phyloP scores from a whole-genome alignment of 2,797 vertebrate species.

The Chloroceryle amazona region DNA sequence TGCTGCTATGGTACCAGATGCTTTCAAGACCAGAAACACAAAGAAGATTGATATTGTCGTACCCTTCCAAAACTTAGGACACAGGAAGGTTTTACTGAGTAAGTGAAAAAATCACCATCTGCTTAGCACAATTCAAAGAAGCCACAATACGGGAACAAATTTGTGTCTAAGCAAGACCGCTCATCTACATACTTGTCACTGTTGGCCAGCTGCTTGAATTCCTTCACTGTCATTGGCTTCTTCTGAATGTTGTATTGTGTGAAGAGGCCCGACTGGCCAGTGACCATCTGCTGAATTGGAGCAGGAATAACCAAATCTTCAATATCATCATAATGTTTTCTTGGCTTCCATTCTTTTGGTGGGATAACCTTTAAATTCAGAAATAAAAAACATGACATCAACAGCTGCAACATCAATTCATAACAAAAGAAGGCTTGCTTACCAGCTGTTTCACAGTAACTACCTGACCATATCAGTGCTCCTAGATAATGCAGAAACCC shows the following conservation, averaged over 20 bases:
- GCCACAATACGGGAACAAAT: background rate
- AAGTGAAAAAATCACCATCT: background rate
- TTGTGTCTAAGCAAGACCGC: background rate
- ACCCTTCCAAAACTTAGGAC: background rate
- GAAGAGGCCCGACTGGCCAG: constrained; percentile 94
- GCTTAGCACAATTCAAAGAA: background rate
- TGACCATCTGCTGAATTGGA: constrained; percentile 97
- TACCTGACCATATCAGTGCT: background rate
- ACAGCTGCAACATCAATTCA: background rate
- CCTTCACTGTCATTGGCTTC: constrained; percentile 94
- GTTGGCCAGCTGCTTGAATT: constrained; percentile 94
- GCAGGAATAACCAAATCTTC: constrained; percentile 94
- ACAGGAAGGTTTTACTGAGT: background rate
- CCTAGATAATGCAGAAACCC: background rate
- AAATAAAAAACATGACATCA: background rate
- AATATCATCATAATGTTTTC: constrained; percentile 93
- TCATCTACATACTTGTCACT: constrained; percentile 89
- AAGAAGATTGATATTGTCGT: background rate
- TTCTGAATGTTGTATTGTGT: constrained; percentile 98
- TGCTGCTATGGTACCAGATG: background rate
- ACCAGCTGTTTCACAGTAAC: background rate
- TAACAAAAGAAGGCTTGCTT: background rate
- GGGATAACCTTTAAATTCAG: constrained; percentile 89
- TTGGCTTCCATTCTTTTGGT: constrained; percentile 94
- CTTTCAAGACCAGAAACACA: background rate